phyloP scores from a whole-genome alignment of 2,797 vertebrate species.

The Catamblyrhynchus diadema region DNA sequence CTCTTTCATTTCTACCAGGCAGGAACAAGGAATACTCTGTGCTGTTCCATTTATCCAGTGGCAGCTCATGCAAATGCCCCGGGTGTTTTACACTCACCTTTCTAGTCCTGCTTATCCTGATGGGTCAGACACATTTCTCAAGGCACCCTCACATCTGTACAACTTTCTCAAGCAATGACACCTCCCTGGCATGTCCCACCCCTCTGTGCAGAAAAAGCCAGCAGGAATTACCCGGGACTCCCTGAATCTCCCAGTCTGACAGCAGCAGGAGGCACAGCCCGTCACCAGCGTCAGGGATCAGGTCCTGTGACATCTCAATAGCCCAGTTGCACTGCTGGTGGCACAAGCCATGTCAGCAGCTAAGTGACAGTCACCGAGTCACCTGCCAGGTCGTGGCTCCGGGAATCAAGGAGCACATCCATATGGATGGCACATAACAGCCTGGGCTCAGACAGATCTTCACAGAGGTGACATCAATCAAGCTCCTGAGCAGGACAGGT shows the following conservation, averaged over 20 bases:
- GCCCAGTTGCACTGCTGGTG: background rate
- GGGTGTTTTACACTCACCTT: fast-evolving
- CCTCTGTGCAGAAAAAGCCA: fast-evolving
- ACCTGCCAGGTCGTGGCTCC: background rate
- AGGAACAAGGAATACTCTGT: background rate
- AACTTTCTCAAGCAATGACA: background rate
- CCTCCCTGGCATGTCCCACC: background rate
- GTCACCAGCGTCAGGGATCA: fast-evolving
- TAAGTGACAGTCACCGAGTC: constrained; percentile 18
- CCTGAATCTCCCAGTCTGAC: background rate
- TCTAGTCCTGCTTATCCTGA: background rate
- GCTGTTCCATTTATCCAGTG: fast-evolving
- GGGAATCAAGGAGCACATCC: background rate
- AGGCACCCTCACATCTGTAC: background rate
- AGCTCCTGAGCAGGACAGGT: background rate
- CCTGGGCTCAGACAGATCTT: background rate
- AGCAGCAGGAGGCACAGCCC: background rate
- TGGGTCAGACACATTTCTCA: background rate
- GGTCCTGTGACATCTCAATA: background rate
- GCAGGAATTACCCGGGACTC: background rate
- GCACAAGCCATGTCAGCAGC: constrained; percentile 1
- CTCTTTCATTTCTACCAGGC: background rate
- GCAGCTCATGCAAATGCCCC: background rate
- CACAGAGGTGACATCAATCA: constrained; percentile 41
- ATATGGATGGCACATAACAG: background rate